phyloP scores from a whole-genome alignment of 2,797 vertebrate species.

The Leptodactylus fallax region DNA sequence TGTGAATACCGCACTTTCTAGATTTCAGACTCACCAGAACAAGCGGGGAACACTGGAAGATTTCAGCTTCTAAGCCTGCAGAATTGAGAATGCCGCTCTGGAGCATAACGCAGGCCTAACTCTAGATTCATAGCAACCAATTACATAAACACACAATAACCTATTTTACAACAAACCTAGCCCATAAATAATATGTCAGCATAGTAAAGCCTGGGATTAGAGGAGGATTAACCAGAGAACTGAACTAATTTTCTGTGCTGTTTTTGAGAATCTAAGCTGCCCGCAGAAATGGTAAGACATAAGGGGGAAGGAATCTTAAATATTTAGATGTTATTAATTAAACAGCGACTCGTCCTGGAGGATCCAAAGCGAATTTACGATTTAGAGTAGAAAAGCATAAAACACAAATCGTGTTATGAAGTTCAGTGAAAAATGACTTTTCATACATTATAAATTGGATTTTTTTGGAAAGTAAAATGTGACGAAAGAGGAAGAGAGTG shows the following conservation, averaged over 20 bases:
- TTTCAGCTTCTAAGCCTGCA: no score
- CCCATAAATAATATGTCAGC: neutral
- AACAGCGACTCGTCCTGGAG: neutral
- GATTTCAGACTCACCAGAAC: no score
- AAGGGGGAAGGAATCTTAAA: conserved; percentile 8
- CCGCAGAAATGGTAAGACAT: neutral
- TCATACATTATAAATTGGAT: neutral
- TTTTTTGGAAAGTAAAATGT: neutral
- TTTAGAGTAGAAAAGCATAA: neutral
- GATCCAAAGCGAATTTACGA: neutral
- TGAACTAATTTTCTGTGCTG: neutral
- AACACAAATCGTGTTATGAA: neutral
- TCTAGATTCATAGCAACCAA: neutral
- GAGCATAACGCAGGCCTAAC: no score
- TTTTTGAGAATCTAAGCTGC: neutral
- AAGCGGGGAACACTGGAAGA: no score
- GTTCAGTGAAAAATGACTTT: neutral
- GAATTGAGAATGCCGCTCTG: no score
- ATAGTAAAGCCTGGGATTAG: neutral
- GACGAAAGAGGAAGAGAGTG: neutral
- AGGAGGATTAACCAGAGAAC: neutral
- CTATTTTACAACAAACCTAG: no score
- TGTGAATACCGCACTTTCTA: no score
- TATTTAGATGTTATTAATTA: conserved; percentile 12
- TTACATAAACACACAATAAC: neutral